Conservation (phyloP, 1,140 invertebrate genomes). For the Philopotamus ludificatus region DNA sequence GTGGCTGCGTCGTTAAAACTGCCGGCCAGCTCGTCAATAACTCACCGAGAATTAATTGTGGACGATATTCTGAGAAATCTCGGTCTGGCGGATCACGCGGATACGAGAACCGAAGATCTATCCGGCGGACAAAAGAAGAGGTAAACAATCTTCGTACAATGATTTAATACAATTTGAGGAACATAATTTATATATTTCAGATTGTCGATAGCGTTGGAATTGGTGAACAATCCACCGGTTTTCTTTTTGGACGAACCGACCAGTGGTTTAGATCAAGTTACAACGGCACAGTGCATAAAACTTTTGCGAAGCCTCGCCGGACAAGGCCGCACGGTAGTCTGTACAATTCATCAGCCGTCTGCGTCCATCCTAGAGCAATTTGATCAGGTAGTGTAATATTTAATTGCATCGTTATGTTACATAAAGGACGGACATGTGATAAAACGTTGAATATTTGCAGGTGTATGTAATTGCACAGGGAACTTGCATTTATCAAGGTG, state of each 20-base stretch:
- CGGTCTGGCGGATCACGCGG: conserved; percentile 61
- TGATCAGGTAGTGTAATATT: conserved; percentile 70
- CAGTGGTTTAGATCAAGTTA: conserved; percentile 84
- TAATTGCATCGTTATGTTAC: not conserved
- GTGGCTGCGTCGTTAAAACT: conserved; percentile 79
- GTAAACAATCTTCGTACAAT: conserved; percentile 35
- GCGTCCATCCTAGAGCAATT: conserved; percentile 86
- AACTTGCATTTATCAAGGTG: conserved; percentile 74
- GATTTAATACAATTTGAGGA: not conserved
- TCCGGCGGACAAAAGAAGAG: conserved; percentile 76
- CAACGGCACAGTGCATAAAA: conserved; percentile 80
- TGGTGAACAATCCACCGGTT: conserved; percentile 82
- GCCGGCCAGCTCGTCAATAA: conserved; percentile 48
- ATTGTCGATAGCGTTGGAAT: conserved; percentile 77
- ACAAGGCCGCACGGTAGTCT: conserved; percentile 71
- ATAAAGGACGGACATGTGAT: not conserved
- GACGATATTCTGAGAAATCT: conserved; percentile 61
- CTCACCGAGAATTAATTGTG: conserved; percentile 41
- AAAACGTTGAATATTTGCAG: too few relatives aligned
- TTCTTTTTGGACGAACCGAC: conserved; percentile 70
- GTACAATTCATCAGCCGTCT: conserved; percentile 79
- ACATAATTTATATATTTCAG: conserved; percentile 45
- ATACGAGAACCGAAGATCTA: conserved; percentile 64
- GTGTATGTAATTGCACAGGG: conserved; percentile 67
- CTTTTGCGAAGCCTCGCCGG: conserved; percentile 65